Evolutionary conservation across 2,113 vertebrate genomes (phyloP).

Genomic region (Laterallus jamaicensis): DNA sequence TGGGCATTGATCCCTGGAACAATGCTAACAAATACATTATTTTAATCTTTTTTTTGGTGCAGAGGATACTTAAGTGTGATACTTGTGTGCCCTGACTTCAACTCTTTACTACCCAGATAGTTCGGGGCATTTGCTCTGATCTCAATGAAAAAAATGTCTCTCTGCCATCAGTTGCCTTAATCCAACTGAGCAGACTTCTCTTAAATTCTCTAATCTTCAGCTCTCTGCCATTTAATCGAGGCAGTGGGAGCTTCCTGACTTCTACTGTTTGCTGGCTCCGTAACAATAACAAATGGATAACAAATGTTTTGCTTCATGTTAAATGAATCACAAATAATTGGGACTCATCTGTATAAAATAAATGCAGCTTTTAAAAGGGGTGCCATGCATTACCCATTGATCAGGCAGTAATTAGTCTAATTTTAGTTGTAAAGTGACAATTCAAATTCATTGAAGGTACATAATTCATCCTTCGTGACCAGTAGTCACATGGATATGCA

Average conservation of each 20-base stretch:
- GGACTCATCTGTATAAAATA: background rate
- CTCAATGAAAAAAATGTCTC: background rate
- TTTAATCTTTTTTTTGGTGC: background rate
- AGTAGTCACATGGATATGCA: background rate
- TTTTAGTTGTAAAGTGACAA: background rate
- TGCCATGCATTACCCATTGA: background rate
- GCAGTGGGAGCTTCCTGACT: background rate
- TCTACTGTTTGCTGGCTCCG: constrained; percentile 4
- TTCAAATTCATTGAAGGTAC: background rate
- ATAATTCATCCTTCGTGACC: background rate
- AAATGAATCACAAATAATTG: background rate
- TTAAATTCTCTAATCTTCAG: background rate
- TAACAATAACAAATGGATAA: constrained; percentile 27
- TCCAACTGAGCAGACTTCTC: background rate
- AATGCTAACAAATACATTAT: background rate
- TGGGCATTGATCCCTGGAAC: background rate
- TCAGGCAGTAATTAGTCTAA: background rate
- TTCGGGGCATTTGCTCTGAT: background rate
- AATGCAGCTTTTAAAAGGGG: background rate
- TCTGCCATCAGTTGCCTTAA: background rate
- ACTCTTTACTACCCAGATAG: background rate
- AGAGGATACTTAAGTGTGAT: background rate
- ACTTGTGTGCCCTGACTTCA: background rate
- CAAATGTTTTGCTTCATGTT: constrained; percentile 20
- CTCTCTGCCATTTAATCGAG: background rate